Base-by-base conservation (phyloP, 2,113 vertebrate genomes). In the Cyrtonyx montezumae region DNA sequence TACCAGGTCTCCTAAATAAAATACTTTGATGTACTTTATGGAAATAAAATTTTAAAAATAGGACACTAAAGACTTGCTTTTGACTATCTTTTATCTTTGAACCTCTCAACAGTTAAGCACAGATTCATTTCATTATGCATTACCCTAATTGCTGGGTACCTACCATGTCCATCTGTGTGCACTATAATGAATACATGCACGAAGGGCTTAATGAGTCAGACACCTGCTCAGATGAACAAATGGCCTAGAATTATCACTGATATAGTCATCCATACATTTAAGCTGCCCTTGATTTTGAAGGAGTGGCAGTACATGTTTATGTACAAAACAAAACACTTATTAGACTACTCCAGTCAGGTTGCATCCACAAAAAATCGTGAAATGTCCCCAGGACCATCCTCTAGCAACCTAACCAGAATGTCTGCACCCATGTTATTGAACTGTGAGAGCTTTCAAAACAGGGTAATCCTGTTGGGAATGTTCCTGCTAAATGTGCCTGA, bases 111-210 rank as follows among this genome's bases (percentile, higher is more conserved):
- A 21, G 84, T 87, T 65, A 75, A 82, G 77, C 0, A 0, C 59
- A 73, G 69, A 62, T 79, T 69, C 12, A 6, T 84, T 88, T 84
- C 79, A 87, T 88, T 91, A 79, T 90, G 37, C 1, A 1, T 65
- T 43, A 65, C 56, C 51, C 77, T 95, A 90, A 96, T 91, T 94
- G 90, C 88, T 81, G 90, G 88, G 93, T 88, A 93, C 79, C 88
- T 93, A 88, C 77, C 77, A 68, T 2, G 2, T 93, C 92, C 90
- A 93, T 91, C 90, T 95, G 90, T 74, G 79, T 90, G 59, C 90
- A 68, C 62, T 74, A 71, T n/a, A 93, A 65, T 74, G 61, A 71
- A 84, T 36, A 84, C 40, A 19, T 90, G 94, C 59, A 45, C 75
- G 2, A 75, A 40, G 66, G 78, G 48, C 59, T 73, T 92, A 92